Base-by-base conservation (phyloP, 2,113 vertebrate genomes). In the Geothlypis trichas region DNA sequence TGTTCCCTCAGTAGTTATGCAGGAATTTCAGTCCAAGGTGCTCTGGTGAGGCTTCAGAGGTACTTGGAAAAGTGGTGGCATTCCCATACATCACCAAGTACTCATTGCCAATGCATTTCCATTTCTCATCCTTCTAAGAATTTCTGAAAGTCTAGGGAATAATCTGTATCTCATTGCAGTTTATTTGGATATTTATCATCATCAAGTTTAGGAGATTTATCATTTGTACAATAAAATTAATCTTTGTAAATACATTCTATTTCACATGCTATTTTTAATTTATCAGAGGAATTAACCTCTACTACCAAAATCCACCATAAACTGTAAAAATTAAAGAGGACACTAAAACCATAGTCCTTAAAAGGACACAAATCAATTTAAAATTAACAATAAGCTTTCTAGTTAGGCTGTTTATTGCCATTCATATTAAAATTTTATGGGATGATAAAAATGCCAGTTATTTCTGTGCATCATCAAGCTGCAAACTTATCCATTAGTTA, bases 251-350 rank as follows among this genome's bases (percentile, higher is more conserved):
- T 41, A 19, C 5, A 14, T 73, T 49, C 33, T 55, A 14, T 68
- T 78, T 10, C 15, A 31, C 33, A 22, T 46, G 19, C 19, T 90
- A 37, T 65, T 47, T 94, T 95, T 93, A 62, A 78, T 95, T 96
- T 95, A 91, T 26, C 59, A 87, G 67, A 62, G 28, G 15, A 78
- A 73, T 96, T 96, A 97, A 93, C 79, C 55, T 89, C n/a, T 46
- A 67, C 16, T 63, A 63, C 13, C 1, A 5, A 89, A 89, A 95
- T 82, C 51, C 67, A 85, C 7, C 15, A 49, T 57, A 71, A 69
- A 74, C 65, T 80, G 24, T 95, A 91, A 91, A 96, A 95, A 24
- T 81, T 69, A 84, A 84, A 89, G 44, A 91, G 13, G 23, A 33
- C 10, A 80, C 11, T 90, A 76, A 91, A 76, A 93, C 18, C 39